phyloP scores from a whole-genome alignment of 2,888 invertebrate species.

The Eilema griseolum region DNA sequence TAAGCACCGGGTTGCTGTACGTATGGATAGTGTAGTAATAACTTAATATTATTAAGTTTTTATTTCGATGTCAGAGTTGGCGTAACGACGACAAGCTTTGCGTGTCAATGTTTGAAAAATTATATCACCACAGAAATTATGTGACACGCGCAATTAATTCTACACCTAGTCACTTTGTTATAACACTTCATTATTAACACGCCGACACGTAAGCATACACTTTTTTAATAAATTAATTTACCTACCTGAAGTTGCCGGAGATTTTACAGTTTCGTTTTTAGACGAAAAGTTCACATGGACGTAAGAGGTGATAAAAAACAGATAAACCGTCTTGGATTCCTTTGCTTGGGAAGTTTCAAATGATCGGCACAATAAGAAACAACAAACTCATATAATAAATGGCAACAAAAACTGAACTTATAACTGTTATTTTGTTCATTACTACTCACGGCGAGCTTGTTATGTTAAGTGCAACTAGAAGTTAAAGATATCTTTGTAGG shows the following conservation, averaged over 20 bases:
- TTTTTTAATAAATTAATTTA: neutral
- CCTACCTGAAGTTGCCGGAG: neutral
- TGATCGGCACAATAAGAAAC: neutral
- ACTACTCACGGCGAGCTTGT: constrained; percentile 14
- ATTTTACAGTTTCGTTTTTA: neutral
- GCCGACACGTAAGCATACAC: neutral
- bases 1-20: neutral
- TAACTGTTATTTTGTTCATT: constrained; percentile 13
- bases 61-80: neutral
- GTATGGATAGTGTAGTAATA: too few relatives aligned
- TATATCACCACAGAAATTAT: neutral
- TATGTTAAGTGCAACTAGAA: constrained; percentile 20
- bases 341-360: neutral
- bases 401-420: constrained; percentile 12
- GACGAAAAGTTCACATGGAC: neutral
- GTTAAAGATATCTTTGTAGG: constrained; percentile 22
- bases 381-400: neutral
- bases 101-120: constrained; percentile 14
- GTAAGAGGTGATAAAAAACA: neutral
- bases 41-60: neutral
- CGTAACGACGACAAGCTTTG: constrained; percentile 7
- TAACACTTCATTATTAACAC: constrained; percentile 2
- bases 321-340: neutral
- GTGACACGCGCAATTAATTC: neutral
- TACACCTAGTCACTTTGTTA: neutral